phyloP scores from a whole-genome alignment of 1,140 invertebrate species.

The Spodoptera frugiperda region DNA sequence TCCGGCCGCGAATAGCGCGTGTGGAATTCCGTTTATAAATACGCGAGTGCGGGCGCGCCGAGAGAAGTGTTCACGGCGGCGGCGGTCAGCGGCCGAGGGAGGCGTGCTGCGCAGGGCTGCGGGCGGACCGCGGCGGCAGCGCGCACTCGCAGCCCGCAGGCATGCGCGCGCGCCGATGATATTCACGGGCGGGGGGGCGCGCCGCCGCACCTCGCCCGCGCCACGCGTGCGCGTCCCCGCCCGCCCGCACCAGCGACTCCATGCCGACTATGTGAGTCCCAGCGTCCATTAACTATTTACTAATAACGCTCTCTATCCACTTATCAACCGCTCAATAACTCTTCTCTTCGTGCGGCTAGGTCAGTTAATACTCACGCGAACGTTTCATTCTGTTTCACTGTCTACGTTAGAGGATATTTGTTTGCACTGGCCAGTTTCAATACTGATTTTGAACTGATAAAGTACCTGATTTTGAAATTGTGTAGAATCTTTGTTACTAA shows the following conservation, averaged over 20 bases:
- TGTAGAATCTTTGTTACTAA: neutral
- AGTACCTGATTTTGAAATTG: neutral
- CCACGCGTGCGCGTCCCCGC: slow-evolving; percentile 69
- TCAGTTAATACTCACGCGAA: neutral
- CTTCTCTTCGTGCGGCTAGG: neutral
- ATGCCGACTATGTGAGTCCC: slow-evolving; percentile 70
- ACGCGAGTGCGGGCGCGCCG: slow-evolving; percentile 62
- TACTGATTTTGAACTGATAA: neutral
- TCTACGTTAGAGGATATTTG: neutral
- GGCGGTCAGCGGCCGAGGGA: slow-evolving; percentile 48
- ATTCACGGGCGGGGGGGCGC: slow-evolving; percentile 81
- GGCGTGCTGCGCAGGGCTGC: slow-evolving; percentile 53
- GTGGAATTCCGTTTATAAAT: slow-evolving; percentile 84
- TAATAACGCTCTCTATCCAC: slow-evolving; percentile 9
- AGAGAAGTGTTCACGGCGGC: slow-evolving; percentile 44
- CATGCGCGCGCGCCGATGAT: slow-evolving; percentile 74
- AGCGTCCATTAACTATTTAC: slow-evolving; percentile 5
- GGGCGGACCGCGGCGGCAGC: slow-evolving; percentile 44
- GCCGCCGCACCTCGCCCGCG: slow-evolving; percentile 69
- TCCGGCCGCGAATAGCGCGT: slow-evolving; percentile 76
- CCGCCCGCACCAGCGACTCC: slow-evolving; percentile 68
- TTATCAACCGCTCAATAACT: slow-evolving; percentile 13
- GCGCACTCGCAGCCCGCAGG: slow-evolving; percentile 37
- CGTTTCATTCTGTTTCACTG: neutral
- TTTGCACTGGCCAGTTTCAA: neutral